A percentile compares a stretch with the other conserved stretches of the same genome.
Conservation (phyloP, 2,113 vertebrate genomes). For the Gallinago jamesoni region DNA sequence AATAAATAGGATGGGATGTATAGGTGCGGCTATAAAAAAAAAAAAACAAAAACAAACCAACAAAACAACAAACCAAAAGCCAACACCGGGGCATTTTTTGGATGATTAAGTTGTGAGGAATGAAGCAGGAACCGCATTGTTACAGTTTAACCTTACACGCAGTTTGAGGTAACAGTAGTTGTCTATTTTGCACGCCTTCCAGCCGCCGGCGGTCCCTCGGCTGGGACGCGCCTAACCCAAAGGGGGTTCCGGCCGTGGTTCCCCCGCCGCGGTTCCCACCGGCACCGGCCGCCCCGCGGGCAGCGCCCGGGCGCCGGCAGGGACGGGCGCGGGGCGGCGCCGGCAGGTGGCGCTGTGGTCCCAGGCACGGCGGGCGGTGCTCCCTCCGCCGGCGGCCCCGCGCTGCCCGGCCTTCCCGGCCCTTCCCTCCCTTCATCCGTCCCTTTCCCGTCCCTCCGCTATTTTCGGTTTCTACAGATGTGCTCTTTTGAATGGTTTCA, state of each 20-base stretch:
- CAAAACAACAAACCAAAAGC: not conserved
- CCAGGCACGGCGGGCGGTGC: not conserved
- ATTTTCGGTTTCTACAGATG: slow-evolving; percentile 48
- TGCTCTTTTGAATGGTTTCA: slow-evolving; percentile 55
- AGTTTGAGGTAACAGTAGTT: not conserved
- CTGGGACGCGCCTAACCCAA: rapidly evolving
- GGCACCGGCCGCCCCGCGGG: not conserved
- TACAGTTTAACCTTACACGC: not conserved
- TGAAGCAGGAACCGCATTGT: not conserved
- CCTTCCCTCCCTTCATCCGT: no score
- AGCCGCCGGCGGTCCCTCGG: rapidly evolving
- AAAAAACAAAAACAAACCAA: no score
- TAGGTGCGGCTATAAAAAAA: not conserved
- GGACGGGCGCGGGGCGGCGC: not conserved
- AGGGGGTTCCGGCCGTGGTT: rapidly evolving
- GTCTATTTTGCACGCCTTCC: not conserved
- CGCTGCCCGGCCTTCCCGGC: not conserved
- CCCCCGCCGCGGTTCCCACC: not conserved
- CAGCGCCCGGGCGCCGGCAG: not conserved
- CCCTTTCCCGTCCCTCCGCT: not conserved
- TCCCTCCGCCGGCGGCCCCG: not conserved
- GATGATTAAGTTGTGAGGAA: not conserved
- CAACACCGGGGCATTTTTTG: not conserved
- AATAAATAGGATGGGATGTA: not conserved
- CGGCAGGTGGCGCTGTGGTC: slow-evolving; percentile 69